Conservation (phyloP, 1,140 invertebrate species). For the Antheraea mylitta region DNA sequence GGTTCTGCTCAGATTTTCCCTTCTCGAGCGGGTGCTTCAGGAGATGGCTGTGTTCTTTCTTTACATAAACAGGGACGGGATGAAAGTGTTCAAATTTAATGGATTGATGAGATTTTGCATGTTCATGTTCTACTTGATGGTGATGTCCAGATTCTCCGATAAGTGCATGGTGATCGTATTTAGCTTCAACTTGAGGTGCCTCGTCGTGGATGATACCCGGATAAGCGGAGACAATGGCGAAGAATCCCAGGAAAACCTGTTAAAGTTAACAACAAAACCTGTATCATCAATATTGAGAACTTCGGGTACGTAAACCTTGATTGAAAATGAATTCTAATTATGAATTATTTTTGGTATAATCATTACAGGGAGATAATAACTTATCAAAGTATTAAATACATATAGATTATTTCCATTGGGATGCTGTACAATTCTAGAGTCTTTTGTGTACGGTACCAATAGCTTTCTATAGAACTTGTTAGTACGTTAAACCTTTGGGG, state of each 20-base stretch:
- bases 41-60: slow-evolving; percentile 82
- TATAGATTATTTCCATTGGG: not conserved
- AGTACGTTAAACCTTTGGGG: slow-evolving; percentile 30
- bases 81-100: slow-evolving; percentile 84
- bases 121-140: slow-evolving; percentile 80
- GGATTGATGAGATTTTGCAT: slow-evolving; percentile 82
- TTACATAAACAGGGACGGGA: slow-evolving; percentile 82
- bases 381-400: no score
- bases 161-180: slow-evolving; percentile 62
- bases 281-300: no score
- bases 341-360: no score
- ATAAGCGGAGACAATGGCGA: slow-evolving; percentile 66
- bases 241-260: slow-evolving; percentile 74
- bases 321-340: no score
- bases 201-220: slow-evolving; percentile 73
- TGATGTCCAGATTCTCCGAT: slow-evolving; percentile 80
- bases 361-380: no score
- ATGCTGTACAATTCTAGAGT: not conserved
- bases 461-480: slow-evolving; percentile 42
- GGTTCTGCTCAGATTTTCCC: slow-evolving; percentile 79
- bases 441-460: slow-evolving; percentile 14
- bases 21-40: slow-evolving; percentile 81
- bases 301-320: no score
- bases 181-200: slow-evolving; percentile 53
- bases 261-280: slow-evolving; percentile 25